Percentiles rank a stretch among this genome's conserved stretches.
These are phyloP conservation scores for Nomada lathburiana DNA, from an alignment of 2,888 invertebrate genomes.

Conservation along the genomic window DNA sequence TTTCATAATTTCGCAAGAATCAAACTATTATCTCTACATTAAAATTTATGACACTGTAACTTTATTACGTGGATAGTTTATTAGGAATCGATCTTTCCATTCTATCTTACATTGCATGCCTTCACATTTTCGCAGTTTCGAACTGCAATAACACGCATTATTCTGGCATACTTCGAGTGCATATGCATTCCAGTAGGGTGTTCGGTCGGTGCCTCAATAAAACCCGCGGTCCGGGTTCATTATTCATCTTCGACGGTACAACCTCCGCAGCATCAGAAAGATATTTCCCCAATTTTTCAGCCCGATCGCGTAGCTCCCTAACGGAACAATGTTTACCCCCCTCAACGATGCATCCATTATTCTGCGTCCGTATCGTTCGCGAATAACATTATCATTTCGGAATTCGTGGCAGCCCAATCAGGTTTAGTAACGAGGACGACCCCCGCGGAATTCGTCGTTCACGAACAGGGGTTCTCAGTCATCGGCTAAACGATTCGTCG, in stretches of 20 bases:
- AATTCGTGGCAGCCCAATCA: slow-evolving; percentile 28
- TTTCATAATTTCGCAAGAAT: background rate
- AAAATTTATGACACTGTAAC: too few species aligned
- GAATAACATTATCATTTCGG: slow-evolving; percentile 11
- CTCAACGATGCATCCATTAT: background rate
- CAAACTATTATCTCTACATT: too few species aligned
- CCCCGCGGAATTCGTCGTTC: slow-evolving; percentile 15
- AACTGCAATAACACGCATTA: too few species aligned
- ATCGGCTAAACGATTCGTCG: background rate
- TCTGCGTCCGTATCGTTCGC: background rate
- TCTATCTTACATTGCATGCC: too few species aligned
- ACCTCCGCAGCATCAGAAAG: too few species aligned
- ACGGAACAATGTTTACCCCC: background rate
- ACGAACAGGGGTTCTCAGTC: slow-evolving; percentile 21
- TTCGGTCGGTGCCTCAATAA: background rate
- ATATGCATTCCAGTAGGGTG: too few species aligned
- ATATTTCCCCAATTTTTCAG: background rate
- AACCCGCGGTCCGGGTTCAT: too few species aligned
- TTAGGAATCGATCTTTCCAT: too few species aligned
- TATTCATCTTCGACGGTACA: too few species aligned
- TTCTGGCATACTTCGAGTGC: too few species aligned
- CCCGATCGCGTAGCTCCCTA: background rate
- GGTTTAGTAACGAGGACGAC: slow-evolving; percentile 26
- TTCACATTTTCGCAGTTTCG: too few species aligned
- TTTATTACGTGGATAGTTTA: too few species aligned